Conservation (phyloP, 2,797 vertebrate species). For the Ataeniobius toweri region DNA sequence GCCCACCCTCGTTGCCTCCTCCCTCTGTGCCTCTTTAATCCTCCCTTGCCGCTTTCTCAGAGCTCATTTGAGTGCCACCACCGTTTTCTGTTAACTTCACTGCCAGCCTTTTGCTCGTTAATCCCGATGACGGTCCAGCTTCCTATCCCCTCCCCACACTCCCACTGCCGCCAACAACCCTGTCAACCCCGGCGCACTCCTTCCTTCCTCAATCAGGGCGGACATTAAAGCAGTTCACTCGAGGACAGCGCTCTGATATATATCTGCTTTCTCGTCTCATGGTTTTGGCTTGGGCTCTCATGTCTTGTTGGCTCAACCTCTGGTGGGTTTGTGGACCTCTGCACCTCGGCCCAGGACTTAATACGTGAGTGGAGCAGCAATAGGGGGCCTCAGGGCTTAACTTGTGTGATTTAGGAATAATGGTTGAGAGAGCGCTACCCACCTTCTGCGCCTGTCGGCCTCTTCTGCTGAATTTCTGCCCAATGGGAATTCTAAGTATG, state of each 20-base stretch:
- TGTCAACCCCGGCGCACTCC: slow-evolving; percentile 13
- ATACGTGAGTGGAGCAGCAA: slow-evolving; percentile 13
- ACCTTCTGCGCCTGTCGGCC: slow-evolving; percentile 57
- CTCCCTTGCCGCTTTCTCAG: slow-evolving; percentile 40
- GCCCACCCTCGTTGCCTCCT: slow-evolving; percentile 52
- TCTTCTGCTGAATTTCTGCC: slow-evolving; percentile 64
- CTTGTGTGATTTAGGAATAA: slow-evolving; percentile 37
- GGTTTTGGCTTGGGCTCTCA: slow-evolving; percentile 30
- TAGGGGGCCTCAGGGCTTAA: slow-evolving; percentile 24
- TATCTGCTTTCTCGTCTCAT: slow-evolving; percentile 62
- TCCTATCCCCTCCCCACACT: background rate
- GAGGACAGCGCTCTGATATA: slow-evolving; percentile 49
- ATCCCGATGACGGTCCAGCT: slow-evolving; percentile 56
- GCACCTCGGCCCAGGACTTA: slow-evolving; percentile 11
- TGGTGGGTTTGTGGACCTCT: slow-evolving; percentile 25
- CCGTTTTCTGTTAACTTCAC: slow-evolving; percentile 61
- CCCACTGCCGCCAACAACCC: slow-evolving; percentile 1
- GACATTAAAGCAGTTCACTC: slow-evolving; percentile 50
- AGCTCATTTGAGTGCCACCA: slow-evolving; percentile 49
- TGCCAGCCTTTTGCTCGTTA: slow-evolving; percentile 46
- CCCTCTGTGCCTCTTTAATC: slow-evolving; percentile 54
- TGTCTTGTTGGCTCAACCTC: slow-evolving; percentile 34
- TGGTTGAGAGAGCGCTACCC: slow-evolving; percentile 48
- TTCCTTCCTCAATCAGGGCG: slow-evolving; percentile 11
- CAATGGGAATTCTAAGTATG: slow-evolving; percentile 65